A percentile compares a stretch with the other conserved stretches of the same genome.
phyloP scores from a whole-genome alignment of 2,888 invertebrate species.

The Eristalis arbustorum region DNA sequence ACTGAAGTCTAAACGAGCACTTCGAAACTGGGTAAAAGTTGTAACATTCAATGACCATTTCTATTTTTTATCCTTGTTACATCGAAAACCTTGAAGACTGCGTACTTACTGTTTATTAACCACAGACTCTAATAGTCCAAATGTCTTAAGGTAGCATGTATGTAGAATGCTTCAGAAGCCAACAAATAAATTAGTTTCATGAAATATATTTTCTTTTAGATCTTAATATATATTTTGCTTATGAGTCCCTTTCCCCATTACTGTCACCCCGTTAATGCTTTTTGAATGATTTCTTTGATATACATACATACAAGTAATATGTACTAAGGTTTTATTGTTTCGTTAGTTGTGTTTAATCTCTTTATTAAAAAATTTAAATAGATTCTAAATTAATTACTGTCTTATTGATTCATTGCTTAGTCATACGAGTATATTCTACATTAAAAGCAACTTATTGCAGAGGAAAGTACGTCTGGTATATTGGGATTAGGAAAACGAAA shows the following conservation, averaged over 20 bases:
- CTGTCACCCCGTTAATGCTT: slow-evolving; percentile 51
- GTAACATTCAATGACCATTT: too few relatives aligned
- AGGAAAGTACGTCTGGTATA: slow-evolving; percentile 30
- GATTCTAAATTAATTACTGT: slow-evolving; percentile 39
- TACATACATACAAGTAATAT: slow-evolving; percentile 34
- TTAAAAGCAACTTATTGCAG: slow-evolving; percentile 35
- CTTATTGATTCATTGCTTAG: slow-evolving; percentile 36
- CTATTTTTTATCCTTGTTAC: too few relatives aligned
- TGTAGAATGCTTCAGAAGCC: background rate
- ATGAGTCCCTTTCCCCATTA: slow-evolving; percentile 51
- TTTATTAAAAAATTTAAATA: slow-evolving; percentile 26
- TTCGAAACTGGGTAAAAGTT: too few relatives aligned
- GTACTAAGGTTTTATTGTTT: slow-evolving; percentile 41
- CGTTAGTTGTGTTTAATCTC: slow-evolving; percentile 36
- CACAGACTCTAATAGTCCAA: too few relatives aligned
- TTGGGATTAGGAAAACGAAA: slow-evolving; percentile 9
- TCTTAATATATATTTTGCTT: slow-evolving; percentile 52
- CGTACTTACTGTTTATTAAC: too few relatives aligned
- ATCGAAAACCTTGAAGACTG: too few relatives aligned
- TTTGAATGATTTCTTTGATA: slow-evolving; percentile 16
- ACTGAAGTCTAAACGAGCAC: too few relatives aligned
- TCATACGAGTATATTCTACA: slow-evolving; percentile 34
- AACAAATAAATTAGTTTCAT: slow-evolving; percentile 40
- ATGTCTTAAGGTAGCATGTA: background rate
- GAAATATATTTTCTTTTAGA: slow-evolving; percentile 59